Evolutionary conservation across 2,113 vertebrate species (phyloP).

Genomic region (Eulacestoma nigropectus): DNA sequence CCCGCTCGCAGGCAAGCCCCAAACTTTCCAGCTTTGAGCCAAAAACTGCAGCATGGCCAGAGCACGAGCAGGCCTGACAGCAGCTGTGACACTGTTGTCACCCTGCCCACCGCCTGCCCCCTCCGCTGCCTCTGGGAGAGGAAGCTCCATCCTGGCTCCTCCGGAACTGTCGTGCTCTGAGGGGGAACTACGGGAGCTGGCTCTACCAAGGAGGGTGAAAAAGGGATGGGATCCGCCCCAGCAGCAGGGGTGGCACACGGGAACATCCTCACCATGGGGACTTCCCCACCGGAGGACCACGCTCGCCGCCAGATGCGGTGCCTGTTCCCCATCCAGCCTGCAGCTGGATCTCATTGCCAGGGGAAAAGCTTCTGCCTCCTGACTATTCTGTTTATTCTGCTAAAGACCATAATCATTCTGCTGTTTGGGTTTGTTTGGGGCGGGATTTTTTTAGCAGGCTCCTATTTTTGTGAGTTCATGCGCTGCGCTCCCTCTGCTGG

Average conservation of each 20-base stretch:
- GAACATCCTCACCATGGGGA: fast-evolving
- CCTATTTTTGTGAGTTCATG: not conserved
- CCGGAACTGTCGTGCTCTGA: fast-evolving
- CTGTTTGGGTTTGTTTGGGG: slow-evolving; percentile 15
- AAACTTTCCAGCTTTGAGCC: not conserved
- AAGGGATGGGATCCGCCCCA: not conserved
- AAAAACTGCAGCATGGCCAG: not conserved
- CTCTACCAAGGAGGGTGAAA: not conserved
- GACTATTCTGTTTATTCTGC: not conserved
- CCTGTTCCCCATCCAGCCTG: not conserved
- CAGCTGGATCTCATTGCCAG: not conserved
- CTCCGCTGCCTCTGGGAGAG: not conserved
- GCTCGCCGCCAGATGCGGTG: not conserved
- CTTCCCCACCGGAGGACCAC: fast-evolving
- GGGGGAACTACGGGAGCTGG: not conserved
- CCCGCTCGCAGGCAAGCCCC: not conserved
- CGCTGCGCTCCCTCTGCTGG: slow-evolving; percentile 39
- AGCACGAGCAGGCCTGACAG: not conserved
- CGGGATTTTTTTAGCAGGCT: not conserved
- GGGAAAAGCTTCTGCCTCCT: not conserved
- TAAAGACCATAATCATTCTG: not conserved
- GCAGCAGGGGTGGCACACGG: fast-evolving
- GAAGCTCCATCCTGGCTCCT: not conserved
- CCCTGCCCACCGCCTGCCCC: not conserved
- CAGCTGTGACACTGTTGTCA: not conserved